Percentiles rank a stretch among this genome's conserved stretches.
These are phyloP conservation scores for Galeruca laticollis DNA, from an alignment of 2,888 invertebrate genomes.

Conservation along the genomic window DNA sequence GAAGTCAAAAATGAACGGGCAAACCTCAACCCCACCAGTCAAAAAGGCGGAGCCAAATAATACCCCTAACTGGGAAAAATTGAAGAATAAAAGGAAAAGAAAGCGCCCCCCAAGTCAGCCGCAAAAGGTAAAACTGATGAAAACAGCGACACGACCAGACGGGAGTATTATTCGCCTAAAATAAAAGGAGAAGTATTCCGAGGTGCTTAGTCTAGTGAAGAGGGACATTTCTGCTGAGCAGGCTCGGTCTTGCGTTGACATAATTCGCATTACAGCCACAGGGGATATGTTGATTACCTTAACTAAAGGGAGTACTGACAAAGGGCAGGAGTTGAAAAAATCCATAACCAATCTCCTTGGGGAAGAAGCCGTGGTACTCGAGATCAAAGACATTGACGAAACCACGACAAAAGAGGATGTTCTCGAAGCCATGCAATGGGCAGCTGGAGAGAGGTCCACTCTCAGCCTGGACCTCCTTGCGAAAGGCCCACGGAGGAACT, in stretches of 20 bases:
- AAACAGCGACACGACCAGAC: constrained; percentile 10
- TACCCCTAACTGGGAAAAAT: constrained; percentile 8
- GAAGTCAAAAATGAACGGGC: constrained; percentile 10
- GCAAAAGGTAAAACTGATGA: constrained; percentile 11
- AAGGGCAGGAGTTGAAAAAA: constrained; percentile 4
- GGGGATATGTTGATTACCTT: constrained; percentile 17
- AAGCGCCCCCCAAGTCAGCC: not conserved
- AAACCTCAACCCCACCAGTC: constrained; percentile 12
- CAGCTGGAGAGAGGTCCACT: no score
- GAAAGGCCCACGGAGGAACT: no score
- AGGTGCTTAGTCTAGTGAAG: constrained; percentile 8
- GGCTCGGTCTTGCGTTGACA: constrained; percentile 12
- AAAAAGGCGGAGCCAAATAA: no score
- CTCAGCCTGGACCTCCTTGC: no score
- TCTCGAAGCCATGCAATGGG: no score
- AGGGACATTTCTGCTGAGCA: constrained; percentile 13
- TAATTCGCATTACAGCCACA: not conserved
- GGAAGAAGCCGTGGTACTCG: no score
- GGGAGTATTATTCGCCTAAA: constrained; percentile 4
- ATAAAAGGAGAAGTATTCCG: no score
- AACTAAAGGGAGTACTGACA: not conserved
- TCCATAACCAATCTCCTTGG: constrained; percentile 8
- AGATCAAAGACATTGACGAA: no score
- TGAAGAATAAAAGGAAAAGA: constrained; percentile 10
- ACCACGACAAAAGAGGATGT: no score